Evolutionary conservation across 2,113 vertebrate genomes (phyloP), one percentile per base, ranked within the genome.

Genomic region (Corythoichthys intestinalis): DNA sequence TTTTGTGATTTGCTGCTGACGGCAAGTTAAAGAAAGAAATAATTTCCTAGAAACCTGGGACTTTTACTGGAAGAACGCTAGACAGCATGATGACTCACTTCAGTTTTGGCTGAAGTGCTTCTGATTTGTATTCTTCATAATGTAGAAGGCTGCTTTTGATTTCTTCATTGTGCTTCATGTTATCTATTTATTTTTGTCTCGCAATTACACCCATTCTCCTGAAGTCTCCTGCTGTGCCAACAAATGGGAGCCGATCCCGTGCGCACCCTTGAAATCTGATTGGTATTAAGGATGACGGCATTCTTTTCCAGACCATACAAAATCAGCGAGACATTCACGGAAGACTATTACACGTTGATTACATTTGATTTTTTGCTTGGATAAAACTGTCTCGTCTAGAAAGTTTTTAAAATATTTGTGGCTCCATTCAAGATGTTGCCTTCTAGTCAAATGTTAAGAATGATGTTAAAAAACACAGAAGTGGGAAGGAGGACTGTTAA

Each of bases 11-110:
- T 61, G 17, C 8, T 1, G 38, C 8, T 41, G 15, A 17, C 17
- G 7, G 15, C 59, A 11, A 61, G 15, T 11, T 1, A 4, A 61
- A 39, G 39, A 60, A 39, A 41, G 14, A 37, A 60, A 60, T 37
- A 10, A 41, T 41, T 41, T 10, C 58, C 58, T 60, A 60, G 58
- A 61, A 44, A 41, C 39, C 39, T 41, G 38, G 15, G 35, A 61
- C 38, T 61, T 65, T 49, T 49, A 65, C 62, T 49, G 62, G 44
- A 61, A 48, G 39, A 48, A 65, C 46, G 2, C 20, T 65, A 65
- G 44, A 65, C 62, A 47, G 46, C 20, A 28, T 49, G 20, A 65
- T 65, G 62, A 65, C 44, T 65, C 44, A 48, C 28, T 48, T 35
- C 28, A 65, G 38, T 48, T 28, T 35, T 13, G 28, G 46, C 28